phyloP scores from a whole-genome alignment of 2,888 invertebrate genomes.

The Tipula helvola region DNA sequence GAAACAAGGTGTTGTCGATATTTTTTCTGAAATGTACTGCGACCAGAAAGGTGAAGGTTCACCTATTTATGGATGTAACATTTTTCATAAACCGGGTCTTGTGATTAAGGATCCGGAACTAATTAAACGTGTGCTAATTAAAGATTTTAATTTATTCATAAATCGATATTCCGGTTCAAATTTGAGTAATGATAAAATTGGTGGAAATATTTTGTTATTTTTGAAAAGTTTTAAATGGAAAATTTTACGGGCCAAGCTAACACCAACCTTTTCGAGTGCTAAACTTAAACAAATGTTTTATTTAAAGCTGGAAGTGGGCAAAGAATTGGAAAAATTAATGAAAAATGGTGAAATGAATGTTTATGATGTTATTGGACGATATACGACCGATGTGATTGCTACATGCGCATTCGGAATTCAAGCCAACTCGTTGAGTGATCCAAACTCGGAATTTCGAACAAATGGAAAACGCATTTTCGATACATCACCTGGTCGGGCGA shows the following conservation, averaged over 20 bases:
- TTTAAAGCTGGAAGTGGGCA: constrained; percentile 26
- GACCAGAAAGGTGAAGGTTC: constrained; percentile 19
- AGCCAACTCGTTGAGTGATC: constrained; percentile 28
- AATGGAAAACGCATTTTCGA: constrained; percentile 23
- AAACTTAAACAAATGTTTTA: constrained; percentile 34
- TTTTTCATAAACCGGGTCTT: constrained; percentile 35
- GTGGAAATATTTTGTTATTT: constrained; percentile 34
- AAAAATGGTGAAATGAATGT: constrained; percentile 23
- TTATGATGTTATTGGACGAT: constrained; percentile 26
- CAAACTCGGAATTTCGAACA: constrained; percentile 26
- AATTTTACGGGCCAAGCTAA: constrained; percentile 31
- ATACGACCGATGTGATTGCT: constrained; percentile 30
- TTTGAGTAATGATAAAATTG: constrained; percentile 30
- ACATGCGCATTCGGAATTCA: constrained; percentile 29
- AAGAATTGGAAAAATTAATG: constrained; percentile 21
- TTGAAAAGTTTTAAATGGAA: constrained; percentile 36
- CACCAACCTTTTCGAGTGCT: constrained; percentile 37
- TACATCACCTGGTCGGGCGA: constrained; percentile 20
- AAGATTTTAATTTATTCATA: constrained; percentile 36
- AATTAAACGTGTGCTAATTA: constrained; percentile 35
- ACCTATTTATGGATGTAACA: constrained; percentile 31
- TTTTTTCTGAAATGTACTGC: not conserved
- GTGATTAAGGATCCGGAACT: constrained; percentile 35
- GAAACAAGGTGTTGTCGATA: not conserved
- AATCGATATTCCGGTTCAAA: constrained; percentile 28